These are phyloP conservation scores for Platysternon megacephalum DNA, from an alignment of 2,113 vertebrate genomes.

Conservation along the genomic window DNA sequence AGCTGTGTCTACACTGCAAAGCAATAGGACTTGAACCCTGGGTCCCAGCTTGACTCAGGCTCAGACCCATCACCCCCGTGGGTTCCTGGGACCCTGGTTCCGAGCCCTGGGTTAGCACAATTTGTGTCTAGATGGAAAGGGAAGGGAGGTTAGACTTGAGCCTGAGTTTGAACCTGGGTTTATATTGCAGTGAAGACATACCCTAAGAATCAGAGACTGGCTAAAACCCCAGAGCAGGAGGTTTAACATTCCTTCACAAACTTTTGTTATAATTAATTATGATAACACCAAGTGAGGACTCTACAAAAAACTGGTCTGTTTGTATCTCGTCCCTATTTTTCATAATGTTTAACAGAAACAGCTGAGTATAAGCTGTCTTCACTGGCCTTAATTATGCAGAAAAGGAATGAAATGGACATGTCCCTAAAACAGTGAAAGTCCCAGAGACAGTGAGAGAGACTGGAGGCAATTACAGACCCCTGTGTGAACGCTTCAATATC, in stretches of 20 bases:
- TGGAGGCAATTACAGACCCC: neutral
- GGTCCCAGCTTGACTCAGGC: neutral
- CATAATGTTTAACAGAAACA: neutral
- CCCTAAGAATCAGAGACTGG: neutral
- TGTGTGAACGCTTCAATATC: neutral
- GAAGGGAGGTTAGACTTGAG: neutral
- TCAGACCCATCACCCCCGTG: neutral
- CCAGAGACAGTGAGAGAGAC: neutral
- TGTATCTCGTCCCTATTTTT: neutral
- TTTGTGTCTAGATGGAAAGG: neutral
- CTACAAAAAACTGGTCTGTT: fast-evolving
- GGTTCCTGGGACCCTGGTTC: neutral
- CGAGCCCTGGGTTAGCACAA: neutral
- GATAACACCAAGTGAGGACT: fast-evolving
- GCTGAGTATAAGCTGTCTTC: neutral
- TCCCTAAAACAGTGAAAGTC: neutral
- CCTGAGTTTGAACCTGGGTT: neutral
- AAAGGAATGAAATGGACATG: neutral
- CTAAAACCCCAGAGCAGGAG: neutral
- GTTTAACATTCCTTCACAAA: neutral
- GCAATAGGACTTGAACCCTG: neutral
- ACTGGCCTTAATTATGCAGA: neutral
- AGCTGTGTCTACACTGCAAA: neutral
- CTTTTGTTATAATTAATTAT: neutral
- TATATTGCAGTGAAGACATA: neutral